Base-by-base conservation (phyloP, 2,888 invertebrate genomes). In the Margaritifera margaritifera region DNA sequence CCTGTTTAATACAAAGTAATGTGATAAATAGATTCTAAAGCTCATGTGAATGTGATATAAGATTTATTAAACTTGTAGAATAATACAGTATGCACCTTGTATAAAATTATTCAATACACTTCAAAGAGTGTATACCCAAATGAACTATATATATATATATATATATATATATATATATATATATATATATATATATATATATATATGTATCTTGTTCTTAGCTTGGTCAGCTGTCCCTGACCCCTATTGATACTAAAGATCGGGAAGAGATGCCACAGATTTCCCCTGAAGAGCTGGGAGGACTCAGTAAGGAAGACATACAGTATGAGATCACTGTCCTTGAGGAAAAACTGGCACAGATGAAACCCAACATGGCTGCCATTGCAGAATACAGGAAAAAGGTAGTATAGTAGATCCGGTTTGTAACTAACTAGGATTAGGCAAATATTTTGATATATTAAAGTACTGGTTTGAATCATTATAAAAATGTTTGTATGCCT, bases 291-390 rank as follows among this genome's bases (percentile, higher is more conserved):
- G 83, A 84, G 25, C 64, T 89, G 0, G 91, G 91, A 27, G 91
- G 90, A 0, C 92, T 94, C 60, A 91, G 92, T 0, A 90, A 92
- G 0, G 95, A 95, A 68, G 94, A 96, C 73, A 86, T 95, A 0
- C 92, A 93, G 20, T 92, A 92, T 2, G 91, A 92, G 55, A 94
- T 94, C 77, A 95, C 95, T 0, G 94, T 95, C 81, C 87, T 95
- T 53, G 93, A 93, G 72, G 90, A 90, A 64, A 85, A 89, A 69
- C 79, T 91, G 27, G 81, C 84, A 4, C 82, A 87, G 63, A 87
- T 90, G 84, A 90, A 89, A 72, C 91, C 92, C 15, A 91, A 92
- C 81, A 87, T 92, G 86, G 89, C 90, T 60, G 93, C 94, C 75
- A 94, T 95, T 86, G 92, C 93, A 86, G 94, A 95, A 88, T 92